A percentile compares a stretch with the other conserved stretches of the same genome.
Evolutionary conservation across 2,888 invertebrate species (phyloP).

Genomic region (Eupelmus urozonus): DNA sequence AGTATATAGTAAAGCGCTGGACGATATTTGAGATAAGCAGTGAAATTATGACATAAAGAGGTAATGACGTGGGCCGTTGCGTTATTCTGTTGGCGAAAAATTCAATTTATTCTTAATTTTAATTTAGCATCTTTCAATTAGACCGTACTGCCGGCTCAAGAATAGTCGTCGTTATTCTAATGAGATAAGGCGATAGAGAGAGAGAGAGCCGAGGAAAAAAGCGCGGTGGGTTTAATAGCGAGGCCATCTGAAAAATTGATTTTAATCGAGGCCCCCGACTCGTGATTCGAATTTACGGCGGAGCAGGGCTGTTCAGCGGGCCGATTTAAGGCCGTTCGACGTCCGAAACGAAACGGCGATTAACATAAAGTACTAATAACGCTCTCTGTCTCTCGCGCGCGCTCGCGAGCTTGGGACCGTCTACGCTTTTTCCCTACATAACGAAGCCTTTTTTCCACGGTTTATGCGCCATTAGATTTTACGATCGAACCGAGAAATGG

Average conservation of each 20-base stretch:
- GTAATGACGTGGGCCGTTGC: too few relatives aligned
- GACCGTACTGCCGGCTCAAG: not conserved
- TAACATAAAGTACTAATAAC: conserved; percentile 77
- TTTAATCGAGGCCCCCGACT: conserved; percentile 68
- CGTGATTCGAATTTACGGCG: conserved; percentile 72
- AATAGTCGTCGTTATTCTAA: conserved; percentile 30
- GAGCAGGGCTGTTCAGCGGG: conserved; percentile 69
- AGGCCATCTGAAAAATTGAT: conserved; percentile 67
- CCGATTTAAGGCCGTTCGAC: conserved; percentile 73
- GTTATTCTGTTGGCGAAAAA: too few relatives aligned
- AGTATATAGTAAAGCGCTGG: too few relatives aligned
- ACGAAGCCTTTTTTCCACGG: conserved; percentile 72
- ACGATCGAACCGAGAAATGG: conserved; percentile 74
- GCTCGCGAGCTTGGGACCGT: conserved; percentile 68
- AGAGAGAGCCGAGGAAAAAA: conserved; percentile 17
- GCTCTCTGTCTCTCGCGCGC: too few relatives aligned
- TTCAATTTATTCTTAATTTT: too few relatives aligned
- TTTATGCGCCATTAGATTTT: conserved; percentile 76
- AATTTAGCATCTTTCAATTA: too few relatives aligned
- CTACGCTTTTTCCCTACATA: conserved; percentile 69
- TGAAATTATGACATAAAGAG: too few relatives aligned
- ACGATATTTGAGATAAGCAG: too few relatives aligned
- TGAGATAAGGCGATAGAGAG: conserved; percentile 9
- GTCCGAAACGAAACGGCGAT: conserved; percentile 72
- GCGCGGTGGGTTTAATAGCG: conserved; percentile 17